Evolutionary conservation across 2,888 invertebrate species (phyloP), one percentile per base, ranked within the genome.

Genomic region (Itoplectis maculator): DNA sequence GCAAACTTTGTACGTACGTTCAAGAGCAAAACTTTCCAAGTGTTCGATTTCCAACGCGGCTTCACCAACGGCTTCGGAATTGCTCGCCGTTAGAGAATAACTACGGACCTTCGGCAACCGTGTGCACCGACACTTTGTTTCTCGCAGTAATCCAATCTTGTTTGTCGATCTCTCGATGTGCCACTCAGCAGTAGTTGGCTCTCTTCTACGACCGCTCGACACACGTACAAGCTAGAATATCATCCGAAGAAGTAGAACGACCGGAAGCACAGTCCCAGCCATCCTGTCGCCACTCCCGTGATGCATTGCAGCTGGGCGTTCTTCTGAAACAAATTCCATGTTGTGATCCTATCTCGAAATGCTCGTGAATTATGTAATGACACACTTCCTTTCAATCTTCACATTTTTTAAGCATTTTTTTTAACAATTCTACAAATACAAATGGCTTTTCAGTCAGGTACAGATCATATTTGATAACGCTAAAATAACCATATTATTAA

Each of bases 281-380:
- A 88, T 87, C 89, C 88, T 91, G 87, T 90, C 90, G 80, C 93
- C 93, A 77, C 91, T 91, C 66, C 96, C 96, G 88, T 96, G 96
- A 93, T 97, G 96, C 97, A 97, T 97, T 61, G 97, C 97, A 78
- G 97, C 97, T 88, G 97, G 97, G 92, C 96, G 96, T 94, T 97
- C 97, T 91, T 96, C 97, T 97, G 95, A 88, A 94, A 94, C 93
- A 94, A 93, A 91, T 85, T 88, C 79, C 69, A 56, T 73, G 69
- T 73, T 73, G 69, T 73, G 63, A 77, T 66, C 42, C 61, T 35
- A 69, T 81, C 76, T 37, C 35, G 8, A 37, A 35, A 40, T 13
- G 18, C 11, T 11, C 35, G 37, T 74, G 49, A 77, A 69, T 51
- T 20, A 54, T 51, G 4, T 54, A 15, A 69, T 37, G n/a, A 35